A percentile compares a stretch with the other conserved stretches of the same genome.
These are phyloP conservation scores for Thecocarcelia acutangulata DNA, from an alignment of 2,888 invertebrate species.

Conservation along the genomic window DNA sequence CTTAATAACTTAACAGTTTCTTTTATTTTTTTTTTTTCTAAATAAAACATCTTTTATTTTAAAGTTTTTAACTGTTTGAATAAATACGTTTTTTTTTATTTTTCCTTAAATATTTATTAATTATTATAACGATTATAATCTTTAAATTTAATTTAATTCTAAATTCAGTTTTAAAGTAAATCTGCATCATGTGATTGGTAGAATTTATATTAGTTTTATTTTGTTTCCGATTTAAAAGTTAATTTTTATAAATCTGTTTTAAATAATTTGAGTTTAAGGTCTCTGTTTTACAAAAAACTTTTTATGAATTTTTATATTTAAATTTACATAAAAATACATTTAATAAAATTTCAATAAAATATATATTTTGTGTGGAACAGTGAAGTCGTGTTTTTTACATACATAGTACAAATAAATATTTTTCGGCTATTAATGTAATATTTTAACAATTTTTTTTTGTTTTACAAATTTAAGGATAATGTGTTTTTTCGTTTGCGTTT, in stretches of 20 bases:
- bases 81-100: slow-evolving; percentile 30
- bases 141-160: slow-evolving; percentile 10
- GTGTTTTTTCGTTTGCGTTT: not conserved
- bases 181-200: slow-evolving; percentile 32
- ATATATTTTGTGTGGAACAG: slow-evolving; percentile 8
- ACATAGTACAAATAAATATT: slow-evolving; percentile 16
- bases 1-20: too few relatives aligned
- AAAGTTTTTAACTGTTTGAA: slow-evolving; percentile 25
- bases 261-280: not conserved
- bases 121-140: not conserved
- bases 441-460: slow-evolving; percentile 3
- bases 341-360: slow-evolving; percentile 55
- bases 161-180: slow-evolving; percentile 46
- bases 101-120: slow-evolving; percentile 10
- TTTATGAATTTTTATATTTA: slow-evolving; percentile 35
- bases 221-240: not conserved
- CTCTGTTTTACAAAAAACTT: slow-evolving; percentile 1
- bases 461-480: not conserved
- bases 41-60: too few relatives aligned
- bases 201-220: not conserved
- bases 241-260: too few relatives aligned
- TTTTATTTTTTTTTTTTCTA: too few relatives aligned
- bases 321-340: slow-evolving; percentile 59
- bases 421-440: slow-evolving; percentile 3
- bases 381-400: slow-evolving; percentile 2